Evolutionary conservation across 2,888 invertebrate species (phyloP), one percentile per base, ranked within the genome.

Genomic region (Meta bourneti): DNA sequence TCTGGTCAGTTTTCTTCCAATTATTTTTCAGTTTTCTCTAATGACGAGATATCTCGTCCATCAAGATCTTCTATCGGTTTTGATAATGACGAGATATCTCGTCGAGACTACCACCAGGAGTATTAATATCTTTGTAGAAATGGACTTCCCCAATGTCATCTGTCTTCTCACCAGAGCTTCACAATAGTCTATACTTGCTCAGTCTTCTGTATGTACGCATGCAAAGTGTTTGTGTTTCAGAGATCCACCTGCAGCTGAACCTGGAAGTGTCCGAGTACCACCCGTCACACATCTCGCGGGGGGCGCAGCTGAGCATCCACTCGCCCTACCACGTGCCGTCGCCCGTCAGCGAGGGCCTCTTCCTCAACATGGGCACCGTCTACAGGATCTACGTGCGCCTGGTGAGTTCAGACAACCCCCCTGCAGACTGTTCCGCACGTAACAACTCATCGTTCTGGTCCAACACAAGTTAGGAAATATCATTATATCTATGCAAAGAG

Each of bases 261-360:
- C 85, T 92, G 34, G 92, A 92, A 48, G 89, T 89, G 34, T 71
- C 84, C 9, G 89, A 92, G 49, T 92, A 92, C 20, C 92, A 92
- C 19, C 92, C 92, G 0, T 89, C 84, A 6, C 92, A 92, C 51
- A 19, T 92, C 54, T 89, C 89, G 0, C 74, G 92, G 9, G 92
- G 92, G 4, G 85, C 84, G 6, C 92, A 92, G 72, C 54, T 92
- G 13, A 89, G 85, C 51, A 89, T 92, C 52, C 92, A 92, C 20
- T 87, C 92, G 9, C 92, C 92, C 16, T 92, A 89, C n/a, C 92
- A 92, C 61, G 75, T 92, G 0, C 92, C 92, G 5, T 92, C 92
- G 0, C 92, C 92, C 0, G 81, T 85, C 13, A 74, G 83, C 11
- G 92, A 92, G n/a, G 92, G 92, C 0, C 81, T 89, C 20, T 92